These are phyloP conservation scores for Puffinus mauretanicus DNA, from an alignment of 2,113 vertebrate species.

Conservation along the genomic window DNA sequence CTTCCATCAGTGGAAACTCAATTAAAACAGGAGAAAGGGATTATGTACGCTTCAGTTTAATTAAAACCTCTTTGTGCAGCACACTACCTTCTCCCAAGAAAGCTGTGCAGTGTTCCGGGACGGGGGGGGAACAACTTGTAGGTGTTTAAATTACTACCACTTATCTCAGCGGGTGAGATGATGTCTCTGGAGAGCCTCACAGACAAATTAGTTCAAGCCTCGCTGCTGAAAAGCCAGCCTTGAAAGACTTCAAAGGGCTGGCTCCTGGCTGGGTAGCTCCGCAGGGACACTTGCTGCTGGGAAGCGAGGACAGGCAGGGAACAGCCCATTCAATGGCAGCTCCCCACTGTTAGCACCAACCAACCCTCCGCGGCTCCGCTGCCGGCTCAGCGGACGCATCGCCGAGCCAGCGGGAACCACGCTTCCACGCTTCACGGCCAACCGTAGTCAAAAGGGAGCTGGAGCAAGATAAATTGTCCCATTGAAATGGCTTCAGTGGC, in stretches of 20 bases:
- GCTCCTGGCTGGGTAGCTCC: not conserved
- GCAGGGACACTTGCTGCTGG: not conserved
- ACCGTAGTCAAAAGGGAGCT: not conserved
- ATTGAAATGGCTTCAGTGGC: not conserved
- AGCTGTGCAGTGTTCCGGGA: not conserved
- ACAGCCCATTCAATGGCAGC: not conserved
- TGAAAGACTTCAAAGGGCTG: not conserved
- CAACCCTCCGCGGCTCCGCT: not conserved
- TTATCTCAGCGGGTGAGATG: not conserved
- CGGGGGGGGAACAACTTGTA: not conserved
- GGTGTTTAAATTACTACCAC: not conserved
- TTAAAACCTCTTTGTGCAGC: not conserved
- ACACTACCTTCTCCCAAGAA: not conserved
- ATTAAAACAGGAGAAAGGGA: not conserved
- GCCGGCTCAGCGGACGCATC: fast-evolving
- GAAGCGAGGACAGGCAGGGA: not conserved
- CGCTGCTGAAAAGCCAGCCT: not conserved
- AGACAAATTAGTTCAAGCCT: not conserved
- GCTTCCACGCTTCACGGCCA: not conserved
- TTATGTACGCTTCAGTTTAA: not conserved
- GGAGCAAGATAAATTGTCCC: not conserved
- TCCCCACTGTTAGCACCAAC: not conserved
- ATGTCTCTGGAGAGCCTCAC: not conserved
- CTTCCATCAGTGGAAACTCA: not conserved
- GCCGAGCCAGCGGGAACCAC: not conserved